phyloP scores from a whole-genome alignment of 2,113 vertebrate genomes.

The Equus przewalskii region DNA sequence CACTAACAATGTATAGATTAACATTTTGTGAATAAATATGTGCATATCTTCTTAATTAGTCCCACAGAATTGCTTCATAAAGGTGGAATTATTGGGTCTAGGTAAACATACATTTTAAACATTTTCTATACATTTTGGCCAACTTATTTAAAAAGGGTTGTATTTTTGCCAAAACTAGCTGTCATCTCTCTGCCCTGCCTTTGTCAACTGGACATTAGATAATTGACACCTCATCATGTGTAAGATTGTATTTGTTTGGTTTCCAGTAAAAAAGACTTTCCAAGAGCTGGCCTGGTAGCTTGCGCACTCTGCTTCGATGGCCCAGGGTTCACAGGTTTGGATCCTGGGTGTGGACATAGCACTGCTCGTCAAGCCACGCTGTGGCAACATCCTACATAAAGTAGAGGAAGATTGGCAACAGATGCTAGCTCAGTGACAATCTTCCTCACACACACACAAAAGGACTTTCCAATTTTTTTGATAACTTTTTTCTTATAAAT shows the following conservation, averaged over 20 bases:
- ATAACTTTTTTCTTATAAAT: neutral
- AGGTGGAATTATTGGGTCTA: neutral
- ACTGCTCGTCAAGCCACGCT: too few species aligned
- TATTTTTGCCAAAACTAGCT: neutral
- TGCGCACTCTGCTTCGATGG: too few species aligned
- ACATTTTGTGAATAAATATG: slow-evolving; percentile 4
- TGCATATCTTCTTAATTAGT: slow-evolving; percentile 27
- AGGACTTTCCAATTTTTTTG: neutral
- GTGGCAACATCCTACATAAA: too few species aligned
- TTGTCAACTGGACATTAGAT: neutral
- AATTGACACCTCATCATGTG: neutral
- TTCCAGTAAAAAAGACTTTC: neutral
- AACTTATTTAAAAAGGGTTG: neutral
- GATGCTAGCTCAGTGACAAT: too few species aligned
- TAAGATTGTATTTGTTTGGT: neutral
- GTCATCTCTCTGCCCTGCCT: neutral
- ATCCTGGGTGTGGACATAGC: too few species aligned
- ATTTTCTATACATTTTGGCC: neutral
- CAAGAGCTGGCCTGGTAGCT: too few species aligned
- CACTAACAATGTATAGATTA: neutral
- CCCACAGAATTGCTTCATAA: neutral
- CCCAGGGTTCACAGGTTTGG: too few species aligned
- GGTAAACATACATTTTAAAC: neutral
- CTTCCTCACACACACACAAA: neutral
- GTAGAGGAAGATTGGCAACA: too few species aligned